Evolutionary conservation across 2,888 invertebrate genomes (phyloP).

Genomic region (Megaustenia siamemsis): DNA sequence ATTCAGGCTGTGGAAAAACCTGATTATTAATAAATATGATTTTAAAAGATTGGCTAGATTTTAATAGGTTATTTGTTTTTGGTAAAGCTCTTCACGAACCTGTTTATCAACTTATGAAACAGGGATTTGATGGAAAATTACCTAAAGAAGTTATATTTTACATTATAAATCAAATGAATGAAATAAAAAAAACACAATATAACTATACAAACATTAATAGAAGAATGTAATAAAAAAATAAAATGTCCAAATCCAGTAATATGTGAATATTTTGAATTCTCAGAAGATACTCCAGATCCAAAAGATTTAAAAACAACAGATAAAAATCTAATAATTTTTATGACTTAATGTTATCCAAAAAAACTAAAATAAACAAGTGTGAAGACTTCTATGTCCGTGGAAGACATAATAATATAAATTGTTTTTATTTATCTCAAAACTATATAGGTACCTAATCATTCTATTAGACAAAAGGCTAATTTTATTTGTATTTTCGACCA

Average conservation of each 20-base stretch:
- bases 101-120: background rate
- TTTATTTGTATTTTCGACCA: no score
- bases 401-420: no score
- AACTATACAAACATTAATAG: background rate
- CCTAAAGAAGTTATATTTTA: constrained; percentile 18
- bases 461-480: no score
- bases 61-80: constrained; percentile 19
- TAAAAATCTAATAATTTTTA: constrained; percentile 19
- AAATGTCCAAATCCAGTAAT: constrained; percentile 1
- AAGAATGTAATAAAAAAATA: constrained; percentile 19
- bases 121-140: constrained; percentile 12
- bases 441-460: no score
- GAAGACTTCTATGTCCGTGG: no score
- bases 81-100: background rate
- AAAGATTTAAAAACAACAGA: constrained; percentile 19
- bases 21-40: constrained; percentile 5
- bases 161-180: background rate
- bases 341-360: background rate
- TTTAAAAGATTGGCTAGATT: constrained; percentile 24
- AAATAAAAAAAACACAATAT: constrained; percentile 6
- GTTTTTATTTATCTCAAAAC: no score
- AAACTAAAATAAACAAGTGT: no score
- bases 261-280: constrained; percentile 1
- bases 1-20: constrained; percentile 21
- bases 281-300: constrained; percentile 19